Percentiles rank a stretch among this genome's conserved stretches.
These are phyloP conservation scores for Huso huso DNA, from an alignment of 2,797 vertebrate species.

Conservation along the genomic window DNA sequence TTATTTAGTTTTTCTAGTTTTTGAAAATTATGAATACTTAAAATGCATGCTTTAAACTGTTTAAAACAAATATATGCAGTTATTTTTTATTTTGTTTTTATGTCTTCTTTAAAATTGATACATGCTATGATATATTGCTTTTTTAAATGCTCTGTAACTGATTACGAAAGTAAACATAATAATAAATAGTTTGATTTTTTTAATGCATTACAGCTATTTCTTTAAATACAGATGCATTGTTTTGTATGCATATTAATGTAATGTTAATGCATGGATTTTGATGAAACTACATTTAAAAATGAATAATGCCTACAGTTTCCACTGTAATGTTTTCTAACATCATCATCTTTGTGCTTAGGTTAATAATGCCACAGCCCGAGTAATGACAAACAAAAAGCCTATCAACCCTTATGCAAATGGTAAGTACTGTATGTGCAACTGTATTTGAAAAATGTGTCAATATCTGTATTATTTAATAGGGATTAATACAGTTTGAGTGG, in stretches of 20 bases:
- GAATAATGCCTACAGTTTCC: conserved; percentile 16
- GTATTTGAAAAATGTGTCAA: too few species aligned
- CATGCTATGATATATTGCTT: conserved; percentile 62
- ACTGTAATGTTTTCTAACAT: conserved; percentile 40
- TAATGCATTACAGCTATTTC: conserved; percentile 64
- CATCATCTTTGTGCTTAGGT: conserved; percentile 43
- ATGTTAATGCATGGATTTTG: conserved; percentile 70
- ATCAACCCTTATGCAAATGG: conserved; percentile 95
- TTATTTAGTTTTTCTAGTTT: conserved; percentile 27
- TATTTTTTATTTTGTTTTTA: conserved; percentile 68
- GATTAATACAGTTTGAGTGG: too few species aligned
- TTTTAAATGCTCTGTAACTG: conserved; percentile 74
- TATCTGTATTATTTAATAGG: too few species aligned
- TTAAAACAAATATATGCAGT: neutral
- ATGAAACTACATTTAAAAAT: conserved; percentile 11
- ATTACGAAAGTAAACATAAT: conserved; percentile 70
- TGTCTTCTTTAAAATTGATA: conserved; percentile 75
- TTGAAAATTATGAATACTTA: conserved; percentile 55
- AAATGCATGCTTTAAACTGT: too few species aligned
- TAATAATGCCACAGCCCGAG: conserved; percentile 84
- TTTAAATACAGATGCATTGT: conserved; percentile 55
- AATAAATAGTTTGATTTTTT: conserved; percentile 56
- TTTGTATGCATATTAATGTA: conserved; percentile 56
- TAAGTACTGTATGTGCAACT: conserved; percentile 45
- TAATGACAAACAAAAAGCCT: conserved; percentile 97